A percentile compares a stretch with the other conserved stretches of the same genome.
Evolutionary conservation across 2,888 invertebrate genomes (phyloP).

Genomic region (Acleris cristana): DNA sequence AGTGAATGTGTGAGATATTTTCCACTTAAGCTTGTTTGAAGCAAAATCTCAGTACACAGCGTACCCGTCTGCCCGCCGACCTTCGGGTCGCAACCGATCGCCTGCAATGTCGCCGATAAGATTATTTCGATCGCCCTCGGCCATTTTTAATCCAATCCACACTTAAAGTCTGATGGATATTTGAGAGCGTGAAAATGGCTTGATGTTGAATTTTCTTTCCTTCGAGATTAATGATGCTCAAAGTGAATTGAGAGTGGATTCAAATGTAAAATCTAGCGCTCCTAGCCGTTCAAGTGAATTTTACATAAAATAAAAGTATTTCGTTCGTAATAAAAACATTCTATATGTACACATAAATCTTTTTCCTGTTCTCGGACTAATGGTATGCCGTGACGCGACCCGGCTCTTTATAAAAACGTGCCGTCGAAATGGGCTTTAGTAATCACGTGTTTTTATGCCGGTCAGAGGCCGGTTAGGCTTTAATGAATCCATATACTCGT

Average conservation of each 20-base stretch:
- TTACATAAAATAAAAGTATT: too few species aligned
- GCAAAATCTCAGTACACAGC: conserved; percentile 13
- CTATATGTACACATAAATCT: conserved; percentile 11
- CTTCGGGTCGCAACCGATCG: conserved; percentile 15
- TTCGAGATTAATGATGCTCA: conserved; percentile 1
- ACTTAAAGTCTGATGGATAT: conserved; percentile 5
- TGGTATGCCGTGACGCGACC: conserved; percentile 19
- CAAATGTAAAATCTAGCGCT: background rate
- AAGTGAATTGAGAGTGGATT: background rate
- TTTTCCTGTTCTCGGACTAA: conserved; percentile 11
- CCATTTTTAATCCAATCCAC: conserved; percentile 17
- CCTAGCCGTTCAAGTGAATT: too few species aligned
- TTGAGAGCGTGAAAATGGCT: conserved; percentile 2
- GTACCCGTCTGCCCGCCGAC: conserved; percentile 5
- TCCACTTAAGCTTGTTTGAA: conserved; percentile 21
- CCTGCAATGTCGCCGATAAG: conserved; percentile 21
- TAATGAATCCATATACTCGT: background rate
- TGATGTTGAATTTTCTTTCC: background rate
- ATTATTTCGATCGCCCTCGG: conserved; percentile 12
- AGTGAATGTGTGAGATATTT: conserved; percentile 33
- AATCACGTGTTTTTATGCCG: conserved; percentile 26
- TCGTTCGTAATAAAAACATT: background rate
- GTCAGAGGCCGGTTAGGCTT: background rate
- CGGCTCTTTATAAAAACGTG: conserved; percentile 21
- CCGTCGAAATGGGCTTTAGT: background rate